Conservation (phyloP, 2,797 vertebrate species). For the Yasuhikotakia modesta region DNA sequence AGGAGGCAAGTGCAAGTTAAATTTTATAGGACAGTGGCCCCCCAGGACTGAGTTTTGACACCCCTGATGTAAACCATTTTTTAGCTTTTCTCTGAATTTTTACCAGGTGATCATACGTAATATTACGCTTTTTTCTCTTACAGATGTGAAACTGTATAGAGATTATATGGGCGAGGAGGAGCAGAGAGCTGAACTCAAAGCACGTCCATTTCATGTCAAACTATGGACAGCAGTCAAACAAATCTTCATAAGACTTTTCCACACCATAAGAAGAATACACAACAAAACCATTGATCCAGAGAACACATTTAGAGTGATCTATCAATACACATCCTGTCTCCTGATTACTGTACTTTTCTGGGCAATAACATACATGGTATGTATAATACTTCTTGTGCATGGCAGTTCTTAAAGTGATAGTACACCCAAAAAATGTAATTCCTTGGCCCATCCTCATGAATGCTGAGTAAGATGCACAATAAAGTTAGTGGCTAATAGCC, state of each 20-base stretch:
- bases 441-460: too few species aligned
- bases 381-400: background rate
- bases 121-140: slow-evolving; percentile 3
- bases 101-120: background rate
- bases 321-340: slow-evolving; percentile 52
- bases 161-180: slow-evolving; percentile 25
- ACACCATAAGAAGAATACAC: slow-evolving; percentile 6
- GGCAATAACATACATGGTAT: slow-evolving; percentile 50
- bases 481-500: too few species aligned
- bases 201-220: too few species aligned
- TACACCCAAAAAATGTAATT: background rate
- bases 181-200: slow-evolving; percentile 1
- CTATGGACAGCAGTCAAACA: background rate
- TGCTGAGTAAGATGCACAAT: too few species aligned
- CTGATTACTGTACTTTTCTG: slow-evolving; percentile 42
- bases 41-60: too few species aligned
- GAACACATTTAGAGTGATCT: slow-evolving; percentile 30
- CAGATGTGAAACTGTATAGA: slow-evolving; percentile 21
- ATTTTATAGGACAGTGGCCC: too few species aligned
- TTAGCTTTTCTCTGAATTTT: background rate
- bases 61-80: too few species aligned
- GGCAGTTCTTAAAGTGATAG: background rate
- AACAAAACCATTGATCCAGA: slow-evolving; percentile 48
- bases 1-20: too few species aligned
- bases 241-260: slow-evolving; percentile 2